Evolutionary conservation across 2,113 vertebrate genomes (phyloP).

Genomic region (Thunnus maccoyii): DNA sequence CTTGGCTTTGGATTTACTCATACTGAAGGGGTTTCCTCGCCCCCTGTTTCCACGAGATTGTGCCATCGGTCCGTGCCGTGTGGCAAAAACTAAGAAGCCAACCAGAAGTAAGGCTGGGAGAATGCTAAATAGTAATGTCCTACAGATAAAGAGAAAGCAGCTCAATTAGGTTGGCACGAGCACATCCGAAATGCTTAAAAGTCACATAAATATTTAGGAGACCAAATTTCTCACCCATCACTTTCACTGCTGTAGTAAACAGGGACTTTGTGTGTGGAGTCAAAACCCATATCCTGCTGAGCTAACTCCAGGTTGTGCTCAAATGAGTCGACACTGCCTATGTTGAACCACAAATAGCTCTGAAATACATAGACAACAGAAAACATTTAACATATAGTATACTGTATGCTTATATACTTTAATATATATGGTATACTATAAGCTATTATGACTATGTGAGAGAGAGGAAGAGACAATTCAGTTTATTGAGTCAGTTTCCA

Average conservation of each 20-base stretch:
- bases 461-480: neutral
- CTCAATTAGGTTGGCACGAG: neutral
- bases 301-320: slow-evolving; percentile 94
- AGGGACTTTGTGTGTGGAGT: slow-evolving; percentile 89
- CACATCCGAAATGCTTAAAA: neutral
- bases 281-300: slow-evolving; percentile 85
- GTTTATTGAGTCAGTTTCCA: too few relatives aligned
- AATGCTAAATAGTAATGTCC: slow-evolving; percentile 90
- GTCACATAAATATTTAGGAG: neutral
- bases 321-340: slow-evolving; percentile 97
- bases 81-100: slow-evolving; percentile 89
- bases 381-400: neutral
- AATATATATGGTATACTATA: neutral
- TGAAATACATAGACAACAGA: slow-evolving; percentile 63
- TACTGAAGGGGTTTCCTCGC: slow-evolving; percentile 92
- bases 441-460: neutral
- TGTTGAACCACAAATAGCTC: slow-evolving; percentile 97
- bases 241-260: slow-evolving; percentile 93
- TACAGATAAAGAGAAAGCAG: slow-evolving; percentile 58
- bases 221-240: slow-evolving; percentile 88
- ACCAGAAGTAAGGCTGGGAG: slow-evolving; percentile 91
- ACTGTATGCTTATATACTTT: neutral
- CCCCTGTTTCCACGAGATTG: slow-evolving; percentile 87
- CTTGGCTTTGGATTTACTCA: slow-evolving; percentile 95
- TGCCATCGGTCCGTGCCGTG: slow-evolving; percentile 87